Evolutionary conservation across 1,140 invertebrate species (phyloP).

Genomic region (Chironomus tepperi): DNA sequence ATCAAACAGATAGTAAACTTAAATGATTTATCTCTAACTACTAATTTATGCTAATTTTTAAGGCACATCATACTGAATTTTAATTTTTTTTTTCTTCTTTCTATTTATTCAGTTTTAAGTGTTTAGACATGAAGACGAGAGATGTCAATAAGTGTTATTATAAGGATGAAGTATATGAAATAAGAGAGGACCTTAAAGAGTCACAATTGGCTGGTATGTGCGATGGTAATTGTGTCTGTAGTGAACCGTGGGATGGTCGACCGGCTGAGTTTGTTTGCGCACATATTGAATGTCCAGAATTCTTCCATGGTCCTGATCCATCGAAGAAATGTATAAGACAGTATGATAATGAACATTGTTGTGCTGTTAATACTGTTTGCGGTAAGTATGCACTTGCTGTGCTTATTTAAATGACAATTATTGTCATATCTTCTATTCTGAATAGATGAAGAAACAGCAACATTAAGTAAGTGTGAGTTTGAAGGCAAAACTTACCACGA

Average conservation of each 20-base stretch:
- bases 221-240: conserved; percentile 16
- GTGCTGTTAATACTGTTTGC: conserved; percentile 39
- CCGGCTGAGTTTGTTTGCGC: conserved; percentile 37
- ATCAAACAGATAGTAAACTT: too few species aligned
- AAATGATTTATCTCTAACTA: too few species aligned
- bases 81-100: too few species aligned
- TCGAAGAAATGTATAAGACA: conserved; percentile 38
- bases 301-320: conserved; percentile 34
- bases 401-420: too few species aligned
- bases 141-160: conserved; percentile 1
- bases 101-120: conserved; percentile 22
- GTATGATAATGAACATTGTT: conserved; percentile 40
- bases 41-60: too few species aligned
- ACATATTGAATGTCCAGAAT: conserved; percentile 42
- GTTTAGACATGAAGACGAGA: background rate
- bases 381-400: conserved; percentile 37
- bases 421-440: background rate
- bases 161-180: background rate
- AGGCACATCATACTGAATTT: too few species aligned
- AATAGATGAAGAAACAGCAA: conserved; percentile 33
- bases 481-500: conserved; percentile 42
- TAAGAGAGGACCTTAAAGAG: background rate
- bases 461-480: conserved; percentile 40
- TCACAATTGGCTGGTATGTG: background rate
- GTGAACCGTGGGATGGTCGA: background rate